Conservation (phyloP, 2,888 invertebrate genomes). For the Linnaemya tessellans region DNA sequence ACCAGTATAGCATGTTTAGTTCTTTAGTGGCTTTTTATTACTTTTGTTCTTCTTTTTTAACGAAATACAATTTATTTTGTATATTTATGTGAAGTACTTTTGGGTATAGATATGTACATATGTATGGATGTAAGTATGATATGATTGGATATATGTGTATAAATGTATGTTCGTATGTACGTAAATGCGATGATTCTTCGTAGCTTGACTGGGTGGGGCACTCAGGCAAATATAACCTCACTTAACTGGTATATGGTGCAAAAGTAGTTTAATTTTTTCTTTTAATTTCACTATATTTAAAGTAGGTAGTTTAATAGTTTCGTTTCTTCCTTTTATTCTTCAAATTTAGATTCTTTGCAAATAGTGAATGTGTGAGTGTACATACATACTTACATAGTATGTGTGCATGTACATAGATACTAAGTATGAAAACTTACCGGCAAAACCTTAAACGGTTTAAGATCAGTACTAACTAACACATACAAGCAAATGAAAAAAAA, state of each 20-base stretch:
- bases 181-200: constrained; percentile 66
- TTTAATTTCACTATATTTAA: constrained; percentile 23
- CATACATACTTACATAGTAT: not conserved
- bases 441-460: constrained; percentile 62
- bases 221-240: constrained; percentile 70
- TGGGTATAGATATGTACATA: not conserved
- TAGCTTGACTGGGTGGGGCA: constrained; percentile 72
- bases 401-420: not conserved
- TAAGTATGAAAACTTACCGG: constrained; percentile 69
- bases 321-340: not conserved
- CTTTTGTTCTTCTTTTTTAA: not conserved
- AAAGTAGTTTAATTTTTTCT: constrained; percentile 16
- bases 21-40: constrained; percentile 7
- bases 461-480: constrained; percentile 50
- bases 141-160: constrained; percentile 25
- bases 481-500: constrained; percentile 23
- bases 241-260: constrained; percentile 50
- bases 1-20: constrained; percentile 4
- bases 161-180: constrained; percentile 13
- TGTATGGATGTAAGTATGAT: not conserved
- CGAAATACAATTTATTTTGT: constrained; percentile 11
- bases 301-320: constrained; percentile 32
- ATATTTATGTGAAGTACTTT: constrained; percentile 23
- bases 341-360: constrained; percentile 30
- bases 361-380: constrained; percentile 15